These are phyloP conservation scores for Micronycteris hirsuta DNA, from an alignment of 2,113 vertebrate genomes.

Conservation along the genomic window DNA sequence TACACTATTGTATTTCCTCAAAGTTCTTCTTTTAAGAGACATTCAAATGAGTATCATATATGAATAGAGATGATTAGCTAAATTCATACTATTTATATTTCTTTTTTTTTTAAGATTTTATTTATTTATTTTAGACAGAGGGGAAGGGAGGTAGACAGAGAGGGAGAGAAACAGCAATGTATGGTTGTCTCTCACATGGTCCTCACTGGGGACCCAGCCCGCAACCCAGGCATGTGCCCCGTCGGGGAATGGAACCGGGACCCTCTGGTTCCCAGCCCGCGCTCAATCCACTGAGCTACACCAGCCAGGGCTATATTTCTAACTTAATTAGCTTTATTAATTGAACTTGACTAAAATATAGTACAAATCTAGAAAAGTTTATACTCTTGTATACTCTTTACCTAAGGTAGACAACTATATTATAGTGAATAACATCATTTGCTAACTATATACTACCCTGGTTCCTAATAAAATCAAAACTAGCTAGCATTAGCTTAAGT, in stretches of 20 bases:
- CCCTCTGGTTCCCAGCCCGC: no score
- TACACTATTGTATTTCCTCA: background rate
- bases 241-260: no score
- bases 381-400: background rate
- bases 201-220: no score
- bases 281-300: no score
- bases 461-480: constrained; percentile 12
- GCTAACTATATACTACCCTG: background rate
- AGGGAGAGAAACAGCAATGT: no score
- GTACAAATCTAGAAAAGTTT: background rate
- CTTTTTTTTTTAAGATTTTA: no score
- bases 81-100: background rate
- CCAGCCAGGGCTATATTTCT: no score
- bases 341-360: background rate
- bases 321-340: constrained; percentile 23
- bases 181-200: no score
- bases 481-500: background rate
- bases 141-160: no score
- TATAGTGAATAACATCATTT: constrained; percentile 5
- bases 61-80: background rate
- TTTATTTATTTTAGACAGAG: no score
- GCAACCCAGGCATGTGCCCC: no score
- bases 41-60: background rate
- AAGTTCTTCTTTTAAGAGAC: constrained; percentile 27
- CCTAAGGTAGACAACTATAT: background rate